A percentile compares a stretch with the other conserved stretches of the same genome.
Conservation (phyloP, 2,888 invertebrate species). For the Crematogaster levior region DNA sequence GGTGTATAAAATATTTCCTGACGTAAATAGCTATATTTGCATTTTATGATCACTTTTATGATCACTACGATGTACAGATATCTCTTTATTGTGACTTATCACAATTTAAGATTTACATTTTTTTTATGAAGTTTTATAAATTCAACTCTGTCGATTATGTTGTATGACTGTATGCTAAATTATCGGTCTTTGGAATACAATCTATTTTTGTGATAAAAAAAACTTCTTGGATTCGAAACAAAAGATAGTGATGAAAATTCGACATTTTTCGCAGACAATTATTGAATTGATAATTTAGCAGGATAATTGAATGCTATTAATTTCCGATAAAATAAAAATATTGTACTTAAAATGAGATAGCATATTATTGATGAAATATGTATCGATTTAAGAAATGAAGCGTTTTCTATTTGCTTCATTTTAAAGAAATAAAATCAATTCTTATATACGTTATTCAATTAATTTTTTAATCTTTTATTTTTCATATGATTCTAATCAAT, state of each 20-base stretch:
- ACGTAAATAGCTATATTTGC: neutral
- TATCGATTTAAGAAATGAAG: neutral
- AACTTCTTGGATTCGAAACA: neutral
- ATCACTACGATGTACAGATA: neutral
- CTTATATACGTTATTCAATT: neutral
- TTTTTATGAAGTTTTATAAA: neutral
- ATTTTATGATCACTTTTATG: neutral
- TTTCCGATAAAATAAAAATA: neutral
- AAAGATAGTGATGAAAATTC: neutral
- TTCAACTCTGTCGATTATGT: neutral
- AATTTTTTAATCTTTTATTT: neutral
- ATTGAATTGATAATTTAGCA: neutral
- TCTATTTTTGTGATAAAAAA: slow-evolving; percentile 10
- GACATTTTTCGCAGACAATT: neutral
- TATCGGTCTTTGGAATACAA: neutral
- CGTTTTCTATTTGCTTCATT: neutral
- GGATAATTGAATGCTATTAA: neutral
- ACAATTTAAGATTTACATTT: slow-evolving; percentile 2
- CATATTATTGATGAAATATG: neutral
- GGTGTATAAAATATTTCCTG: neutral
- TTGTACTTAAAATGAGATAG: neutral
- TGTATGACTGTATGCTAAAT: neutral
- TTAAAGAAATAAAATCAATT: neutral
- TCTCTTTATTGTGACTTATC: neutral
- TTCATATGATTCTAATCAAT: neutral